A percentile compares a stretch with the other conserved stretches of the same genome.
Conservation (phyloP, 2,113 vertebrate species). For the Aegypius monachus region DNA sequence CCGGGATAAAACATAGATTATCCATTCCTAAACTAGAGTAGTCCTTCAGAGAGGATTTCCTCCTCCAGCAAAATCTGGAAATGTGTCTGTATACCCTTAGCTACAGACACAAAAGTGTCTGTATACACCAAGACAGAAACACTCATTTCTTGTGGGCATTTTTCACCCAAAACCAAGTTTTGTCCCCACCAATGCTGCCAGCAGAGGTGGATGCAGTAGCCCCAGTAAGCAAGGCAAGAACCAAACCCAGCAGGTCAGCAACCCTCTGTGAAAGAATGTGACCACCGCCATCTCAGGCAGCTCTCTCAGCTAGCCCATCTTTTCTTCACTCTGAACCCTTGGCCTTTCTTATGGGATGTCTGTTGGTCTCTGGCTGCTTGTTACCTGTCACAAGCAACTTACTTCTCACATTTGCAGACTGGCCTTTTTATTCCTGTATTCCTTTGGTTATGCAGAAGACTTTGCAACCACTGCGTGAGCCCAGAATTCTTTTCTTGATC, state of each 20-base stretch:
- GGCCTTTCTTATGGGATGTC: neutral
- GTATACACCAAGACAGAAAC: neutral
- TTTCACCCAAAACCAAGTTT: neutral
- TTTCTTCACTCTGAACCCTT: neutral
- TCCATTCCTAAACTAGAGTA: neutral
- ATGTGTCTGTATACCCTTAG: neutral
- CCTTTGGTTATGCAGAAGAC: neutral
- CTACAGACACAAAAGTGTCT: neutral
- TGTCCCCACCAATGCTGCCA: neutral
- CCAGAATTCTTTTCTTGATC: neutral
- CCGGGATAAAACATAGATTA: neutral
- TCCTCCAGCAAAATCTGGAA: neutral
- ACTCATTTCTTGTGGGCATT: neutral
- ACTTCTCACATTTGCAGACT: neutral
- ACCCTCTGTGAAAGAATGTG: fast-evolving
- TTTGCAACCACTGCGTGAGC: neutral
- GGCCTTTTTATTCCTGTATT: neutral
- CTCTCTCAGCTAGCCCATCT: neutral
- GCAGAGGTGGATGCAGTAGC: neutral
- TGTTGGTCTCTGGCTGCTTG: neutral
- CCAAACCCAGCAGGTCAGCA: neutral
- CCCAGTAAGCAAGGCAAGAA: neutral
- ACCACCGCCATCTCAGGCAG: neutral
- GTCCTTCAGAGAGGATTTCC: neutral
- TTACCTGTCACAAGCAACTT: neutral